Base-by-base conservation (phyloP, 2,888 invertebrate genomes). In the Dryadula phaetusa region DNA sequence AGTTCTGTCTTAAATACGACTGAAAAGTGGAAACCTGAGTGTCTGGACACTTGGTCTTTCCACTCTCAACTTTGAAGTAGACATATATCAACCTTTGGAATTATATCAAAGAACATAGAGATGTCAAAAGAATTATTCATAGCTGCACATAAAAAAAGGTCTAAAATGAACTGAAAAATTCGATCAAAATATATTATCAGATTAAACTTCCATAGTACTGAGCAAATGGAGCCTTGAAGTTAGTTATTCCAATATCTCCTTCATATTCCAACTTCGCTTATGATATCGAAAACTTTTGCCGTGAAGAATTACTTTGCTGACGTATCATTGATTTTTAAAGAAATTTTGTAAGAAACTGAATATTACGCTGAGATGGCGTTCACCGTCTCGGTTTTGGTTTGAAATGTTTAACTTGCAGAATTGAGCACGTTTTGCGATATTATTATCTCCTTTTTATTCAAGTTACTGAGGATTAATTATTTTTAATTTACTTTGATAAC, bases 181-280 rank as follows among this genome's bases (percentile, higher is more conserved):
- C 54, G 37, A 54, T 54, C 54, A 66, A 67, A 73, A 66, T 65
- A 49, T 63, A 69, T 47, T 22, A 60, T 67, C 32, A 66, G 62
- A 74, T 73, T 67, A 71, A 72, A 74, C 69, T 75, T 49, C 44
- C 28, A 52, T 49, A 25, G 60, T 71, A 68, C 62, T 65, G 70
- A 64, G 68, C 64, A 71, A 70, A 69, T 70, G 65, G 70, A 69
- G 71, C 70, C 66, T 71, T 69, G 65, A 74, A 73, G 70, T 74
- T 73, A 56, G 71, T 72, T 71, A 72, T 69, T 69, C 69, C 70
- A 67, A 72, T 66, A 71, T 70, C 72, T 74, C 71, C 72, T 64
- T 66, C 70, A 72, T 73, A 72, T 74, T 71, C 65, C 62, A 73
- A 73, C 67, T 74, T 71, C 53, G 65, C 60, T 66, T 62, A 64